Conservation (phyloP, 1,140 invertebrate genomes). For the Zaprionus camerounensis region DNA sequence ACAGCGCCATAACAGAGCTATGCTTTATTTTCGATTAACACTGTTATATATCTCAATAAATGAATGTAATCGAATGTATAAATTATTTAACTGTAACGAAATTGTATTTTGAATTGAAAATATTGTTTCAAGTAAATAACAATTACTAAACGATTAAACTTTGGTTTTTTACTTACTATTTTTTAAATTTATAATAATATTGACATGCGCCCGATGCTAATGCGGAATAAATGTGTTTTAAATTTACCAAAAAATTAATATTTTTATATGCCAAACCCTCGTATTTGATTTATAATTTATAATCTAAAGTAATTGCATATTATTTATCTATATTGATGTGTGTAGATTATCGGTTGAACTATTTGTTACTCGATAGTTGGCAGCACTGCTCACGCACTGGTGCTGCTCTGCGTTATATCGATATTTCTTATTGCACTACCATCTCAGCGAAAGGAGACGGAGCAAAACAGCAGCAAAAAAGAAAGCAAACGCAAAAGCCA, state of each 20-base stretch:
- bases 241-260: background rate
- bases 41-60: background rate
- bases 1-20: constrained; percentile 2
- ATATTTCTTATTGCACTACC: constrained; percentile 27
- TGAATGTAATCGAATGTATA: background rate
- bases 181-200: background rate
- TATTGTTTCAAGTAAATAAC: constrained; percentile 1
- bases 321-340: background rate
- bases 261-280: background rate
- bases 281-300: background rate
- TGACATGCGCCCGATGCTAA: too few relatives aligned
- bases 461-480: constrained; percentile 53
- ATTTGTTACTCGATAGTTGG: constrained; percentile 13
- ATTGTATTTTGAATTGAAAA: background rate
- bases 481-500: constrained; percentile 57
- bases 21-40: background rate
- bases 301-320: background rate
- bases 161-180: background rate
- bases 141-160: background rate
- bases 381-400: background rate
- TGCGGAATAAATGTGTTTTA: too few relatives aligned
- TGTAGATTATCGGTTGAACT: background rate
- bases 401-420: constrained; percentile 3
- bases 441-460: constrained; percentile 40
- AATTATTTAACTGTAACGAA: background rate